A percentile compares a stretch with the other conserved stretches of the same genome.
Evolutionary conservation across 2,888 invertebrate genomes (phyloP).

Genomic region (Ochropleura plecta): DNA sequence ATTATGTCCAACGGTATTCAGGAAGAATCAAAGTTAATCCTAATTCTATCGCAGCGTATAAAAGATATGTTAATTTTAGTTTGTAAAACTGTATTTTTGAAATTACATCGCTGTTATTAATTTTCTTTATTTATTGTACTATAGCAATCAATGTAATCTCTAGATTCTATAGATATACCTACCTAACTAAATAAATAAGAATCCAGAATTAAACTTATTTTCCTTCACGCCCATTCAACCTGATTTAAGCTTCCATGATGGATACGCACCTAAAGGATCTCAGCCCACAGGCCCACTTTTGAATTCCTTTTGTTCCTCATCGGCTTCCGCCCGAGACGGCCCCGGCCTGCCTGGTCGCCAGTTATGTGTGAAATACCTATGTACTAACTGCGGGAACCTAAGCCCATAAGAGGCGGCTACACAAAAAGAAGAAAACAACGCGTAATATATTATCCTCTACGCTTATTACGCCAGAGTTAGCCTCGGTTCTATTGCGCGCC

Average conservation of each 20-base stretch:
- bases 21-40: conserved; percentile 86
- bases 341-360: background rate
- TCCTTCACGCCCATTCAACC: background rate
- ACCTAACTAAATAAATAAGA: conserved; percentile 13
- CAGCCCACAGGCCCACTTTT: background rate
- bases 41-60: conserved; percentile 76
- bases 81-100: conserved; percentile 54
- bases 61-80: conserved; percentile 81
- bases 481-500: too few relatives aligned
- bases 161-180: background rate
- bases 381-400: too few relatives aligned
- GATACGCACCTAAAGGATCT: background rate
- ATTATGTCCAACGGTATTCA: conserved; percentile 91
- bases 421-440: too few relatives aligned
- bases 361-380: too few relatives aligned
- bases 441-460: too few relatives aligned
- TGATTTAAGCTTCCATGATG: background rate
- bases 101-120: background rate
- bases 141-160: background rate
- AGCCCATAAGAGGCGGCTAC: too few relatives aligned
- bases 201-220: conserved; percentile 2
- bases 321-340: too few relatives aligned
- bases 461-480: too few relatives aligned
- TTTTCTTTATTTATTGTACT: conserved; percentile 6
- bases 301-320: background rate